These are phyloP conservation scores for Oxygymnocypris stewartii DNA, from an alignment of 2,113 vertebrate species.

Conservation along the genomic window DNA sequence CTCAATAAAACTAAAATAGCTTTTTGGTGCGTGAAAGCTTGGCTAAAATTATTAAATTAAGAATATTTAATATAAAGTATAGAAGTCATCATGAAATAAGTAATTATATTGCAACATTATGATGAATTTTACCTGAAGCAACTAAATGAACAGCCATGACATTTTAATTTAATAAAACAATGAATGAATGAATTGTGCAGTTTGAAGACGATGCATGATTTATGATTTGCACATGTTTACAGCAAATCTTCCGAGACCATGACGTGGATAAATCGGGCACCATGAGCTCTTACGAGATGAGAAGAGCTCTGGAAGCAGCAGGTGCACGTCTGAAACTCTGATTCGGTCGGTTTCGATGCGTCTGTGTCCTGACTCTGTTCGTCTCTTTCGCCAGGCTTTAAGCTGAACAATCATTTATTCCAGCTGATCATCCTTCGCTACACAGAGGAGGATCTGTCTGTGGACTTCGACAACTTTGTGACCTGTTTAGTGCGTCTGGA, in stretches of 20 bases:
- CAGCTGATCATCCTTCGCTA: constrained; percentile 92
- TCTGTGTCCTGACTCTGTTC: not conserved
- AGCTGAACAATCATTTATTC: constrained; percentile 84
- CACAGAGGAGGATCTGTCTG: constrained; percentile 81
- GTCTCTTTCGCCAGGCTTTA: constrained; percentile 75
- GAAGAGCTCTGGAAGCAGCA: constrained; percentile 88
- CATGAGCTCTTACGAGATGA: constrained; percentile 94
- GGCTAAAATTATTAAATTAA: too few species aligned
- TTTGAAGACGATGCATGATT: not conserved
- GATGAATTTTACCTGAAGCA: not conserved
- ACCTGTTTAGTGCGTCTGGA: constrained; percentile 90
- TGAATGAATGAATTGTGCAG: too few species aligned
- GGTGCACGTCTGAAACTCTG: constrained; percentile 65
- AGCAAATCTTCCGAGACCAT: constrained; percentile 87
- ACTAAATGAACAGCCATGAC: not conserved
- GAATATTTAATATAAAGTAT: too few species aligned
- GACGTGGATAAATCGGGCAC: constrained; percentile 92
- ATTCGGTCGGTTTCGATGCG: not conserved
- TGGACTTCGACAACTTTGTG: constrained; percentile 93
- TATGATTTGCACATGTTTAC: constrained; percentile 1
- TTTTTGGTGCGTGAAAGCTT: too few species aligned
- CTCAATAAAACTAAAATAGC: not conserved
- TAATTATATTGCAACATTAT: not conserved
- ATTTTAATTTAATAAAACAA: not conserved
- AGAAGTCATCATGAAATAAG: too few species aligned